phyloP scores from a whole-genome alignment of 2,797 vertebrate species.

The Cynodonichthys magdalenae region DNA sequence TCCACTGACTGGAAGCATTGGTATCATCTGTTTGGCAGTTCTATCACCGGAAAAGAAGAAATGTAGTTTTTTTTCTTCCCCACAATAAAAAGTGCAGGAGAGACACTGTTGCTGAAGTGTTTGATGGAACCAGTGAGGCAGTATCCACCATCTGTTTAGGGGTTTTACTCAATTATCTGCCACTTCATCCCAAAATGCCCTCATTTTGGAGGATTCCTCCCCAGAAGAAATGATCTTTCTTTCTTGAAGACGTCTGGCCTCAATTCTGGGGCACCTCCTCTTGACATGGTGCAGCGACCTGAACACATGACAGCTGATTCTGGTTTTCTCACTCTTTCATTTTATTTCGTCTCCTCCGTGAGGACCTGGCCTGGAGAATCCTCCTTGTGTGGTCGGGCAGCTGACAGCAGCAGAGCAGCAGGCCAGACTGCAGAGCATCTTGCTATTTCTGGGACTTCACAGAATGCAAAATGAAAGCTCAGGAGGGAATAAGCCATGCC shows the following conservation, averaged over 20 bases:
- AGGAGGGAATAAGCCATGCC: slow-evolving; percentile 33
- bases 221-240: slow-evolving; percentile 21
- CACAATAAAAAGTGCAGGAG: not conserved
- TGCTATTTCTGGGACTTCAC: slow-evolving; percentile 57
- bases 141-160: slow-evolving; percentile 8
- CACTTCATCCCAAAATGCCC: slow-evolving; percentile 42
- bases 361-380: slow-evolving; percentile 41
- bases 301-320: slow-evolving; percentile 42
- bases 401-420: slow-evolving; percentile 62
- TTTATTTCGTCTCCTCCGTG: slow-evolving; percentile 2
- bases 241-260: slow-evolving; percentile 43
- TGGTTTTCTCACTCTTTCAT: slow-evolving; percentile 22
- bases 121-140: not conserved
- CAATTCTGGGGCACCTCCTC: slow-evolving; percentile 43
- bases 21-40: not conserved
- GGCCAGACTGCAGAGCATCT: slow-evolving; percentile 45
- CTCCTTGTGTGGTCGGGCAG: slow-evolving; percentile 47
- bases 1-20: slow-evolving; percentile 4
- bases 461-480: slow-evolving; percentile 54
- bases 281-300: slow-evolving; percentile 17
- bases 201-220: slow-evolving; percentile 46
- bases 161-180: slow-evolving; percentile 34
- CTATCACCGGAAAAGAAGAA: not conserved
- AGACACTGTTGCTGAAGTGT: slow-evolving; percentile 14
- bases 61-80: slow-evolving; percentile 4